Conservation (phyloP, 1,140 invertebrate genomes). For the Steinernema khuongi region DNA sequence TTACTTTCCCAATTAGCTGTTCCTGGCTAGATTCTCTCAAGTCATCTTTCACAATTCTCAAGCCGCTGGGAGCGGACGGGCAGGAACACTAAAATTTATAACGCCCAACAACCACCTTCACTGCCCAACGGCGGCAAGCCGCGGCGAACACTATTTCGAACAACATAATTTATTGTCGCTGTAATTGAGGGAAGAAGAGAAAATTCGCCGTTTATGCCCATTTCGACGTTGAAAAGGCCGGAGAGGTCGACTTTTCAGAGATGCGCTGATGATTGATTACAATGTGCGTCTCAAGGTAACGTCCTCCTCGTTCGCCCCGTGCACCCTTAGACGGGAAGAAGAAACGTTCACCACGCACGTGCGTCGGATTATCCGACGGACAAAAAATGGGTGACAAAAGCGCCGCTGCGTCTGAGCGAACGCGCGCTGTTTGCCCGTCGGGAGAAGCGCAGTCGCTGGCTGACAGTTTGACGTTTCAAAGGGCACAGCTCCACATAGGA, state of each 20-base stretch:
- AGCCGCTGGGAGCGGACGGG: neutral
- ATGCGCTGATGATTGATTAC: constrained; percentile 15
- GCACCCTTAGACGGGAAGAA: neutral
- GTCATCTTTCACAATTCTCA: no score
- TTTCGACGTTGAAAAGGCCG: neutral
- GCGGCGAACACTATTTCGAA: constrained; percentile 14
- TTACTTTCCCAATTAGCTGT: constrained; percentile 2
- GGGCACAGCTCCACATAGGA: neutral
- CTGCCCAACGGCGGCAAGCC: neutral
- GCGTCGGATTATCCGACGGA: neutral
- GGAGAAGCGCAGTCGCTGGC: neutral
- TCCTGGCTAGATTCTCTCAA: no score
- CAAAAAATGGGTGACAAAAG: neutral
- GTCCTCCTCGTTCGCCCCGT: neutral
- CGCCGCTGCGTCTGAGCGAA: neutral
- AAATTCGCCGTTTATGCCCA: constrained; percentile 5
- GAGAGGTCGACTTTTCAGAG: neutral
- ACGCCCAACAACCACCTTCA: neutral
- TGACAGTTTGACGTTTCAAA: constrained; percentile 15
- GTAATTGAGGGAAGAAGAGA: neutral
- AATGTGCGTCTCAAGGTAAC: constrained; percentile 14
- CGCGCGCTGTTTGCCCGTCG: neutral
- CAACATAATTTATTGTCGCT: constrained; percentile 10
- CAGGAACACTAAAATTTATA: constrained; percentile 12
- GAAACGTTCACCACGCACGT: neutral